phyloP scores from a whole-genome alignment of 2,888 invertebrate genomes.

The Habrosyne pyritoides region DNA sequence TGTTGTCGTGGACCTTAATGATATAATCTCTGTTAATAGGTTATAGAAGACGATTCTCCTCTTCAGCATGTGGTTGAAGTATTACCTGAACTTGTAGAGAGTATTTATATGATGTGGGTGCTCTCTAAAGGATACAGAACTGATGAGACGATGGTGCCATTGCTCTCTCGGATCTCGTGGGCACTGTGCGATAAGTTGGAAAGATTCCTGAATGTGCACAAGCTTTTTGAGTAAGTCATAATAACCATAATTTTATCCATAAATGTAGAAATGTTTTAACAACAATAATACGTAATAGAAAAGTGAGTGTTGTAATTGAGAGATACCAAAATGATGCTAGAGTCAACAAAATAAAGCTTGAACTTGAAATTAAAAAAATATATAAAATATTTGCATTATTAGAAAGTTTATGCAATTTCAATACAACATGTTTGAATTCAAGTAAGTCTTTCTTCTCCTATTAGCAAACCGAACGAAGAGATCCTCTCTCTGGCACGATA shows the following conservation, averaged over 20 bases:
- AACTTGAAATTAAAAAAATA: too few species aligned
- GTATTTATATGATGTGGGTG: conserved; percentile 95
- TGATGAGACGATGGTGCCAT: conserved; percentile 93
- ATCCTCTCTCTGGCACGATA: conserved; percentile 81
- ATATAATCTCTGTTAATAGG: conserved; percentile 62
- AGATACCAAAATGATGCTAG: too few species aligned
- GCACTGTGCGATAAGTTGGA: conserved; percentile 91
- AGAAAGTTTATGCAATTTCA: too few species aligned
- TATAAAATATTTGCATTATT: too few species aligned
- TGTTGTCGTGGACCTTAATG: not conserved
- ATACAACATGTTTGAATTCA: too few species aligned
- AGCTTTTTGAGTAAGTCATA: conserved; percentile 88
- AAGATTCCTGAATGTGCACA: conserved; percentile 86
- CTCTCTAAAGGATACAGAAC: conserved; percentile 92
- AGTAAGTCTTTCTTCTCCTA: not conserved
- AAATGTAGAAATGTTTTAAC: not conserved
- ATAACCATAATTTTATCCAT: not conserved
- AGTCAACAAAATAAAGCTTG: too few species aligned
- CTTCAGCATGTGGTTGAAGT: conserved; percentile 88
- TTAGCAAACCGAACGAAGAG: conserved; percentile 78
- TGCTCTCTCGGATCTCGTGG: conserved; percentile 93
- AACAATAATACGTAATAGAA: not conserved
- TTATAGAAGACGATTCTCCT: conserved; percentile 87
- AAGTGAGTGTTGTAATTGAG: too few species aligned
- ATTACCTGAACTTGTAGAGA: conserved; percentile 91